Base-by-base conservation (phyloP, 2,797 vertebrate genomes). In the Smutsia gigantea region DNA sequence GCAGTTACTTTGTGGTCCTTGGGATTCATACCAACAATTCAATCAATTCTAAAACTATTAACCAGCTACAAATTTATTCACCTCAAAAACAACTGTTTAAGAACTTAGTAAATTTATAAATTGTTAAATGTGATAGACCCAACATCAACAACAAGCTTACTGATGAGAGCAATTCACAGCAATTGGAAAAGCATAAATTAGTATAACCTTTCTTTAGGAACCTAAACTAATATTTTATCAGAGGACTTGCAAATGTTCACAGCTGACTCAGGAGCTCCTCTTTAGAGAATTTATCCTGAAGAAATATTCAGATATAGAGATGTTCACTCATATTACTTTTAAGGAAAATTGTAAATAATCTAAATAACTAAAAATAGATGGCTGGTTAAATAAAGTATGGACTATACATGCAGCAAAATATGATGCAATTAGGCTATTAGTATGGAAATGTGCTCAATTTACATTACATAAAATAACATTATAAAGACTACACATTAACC, bases 1-100 rank as follows among this genome's bases (percentile, higher is more conserved):
- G 93, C 83, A 95, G 86, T 89, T 84, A 93, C 85, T 96, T 89
- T 77, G 89, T 61, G 89, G 92, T 90, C 90, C 29, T 69, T 92
- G 92, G 66, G 87, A 92, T 87, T 94, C 92, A 96, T 31, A 98
- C 83, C 84, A 96, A 96, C 87, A 96, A 90, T 81, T 90, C 59
- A 96, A 93, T 94, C 82, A 84, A 84, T 85, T 96, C 94, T 93
- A 59, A 75, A 96, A 96, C 87, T 93, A 18, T 85, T 92, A 66
- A 79, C 57, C 51, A 82, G 27, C 34, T 94, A 93, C 12, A 94
- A 93, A 92, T n/a, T 81, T 75, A 81, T 42, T 81, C 66, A 90
- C 42, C 75, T 88, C 39, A 86, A 86, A 95, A 96, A 78, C 27
- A 93, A 95, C 37, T 75, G 37, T 74, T 85, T 63, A 90, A 87